Evolutionary conservation across 2,797 vertebrate genomes (phyloP).

Genomic region (Otolemur crassicaudatus): DNA sequence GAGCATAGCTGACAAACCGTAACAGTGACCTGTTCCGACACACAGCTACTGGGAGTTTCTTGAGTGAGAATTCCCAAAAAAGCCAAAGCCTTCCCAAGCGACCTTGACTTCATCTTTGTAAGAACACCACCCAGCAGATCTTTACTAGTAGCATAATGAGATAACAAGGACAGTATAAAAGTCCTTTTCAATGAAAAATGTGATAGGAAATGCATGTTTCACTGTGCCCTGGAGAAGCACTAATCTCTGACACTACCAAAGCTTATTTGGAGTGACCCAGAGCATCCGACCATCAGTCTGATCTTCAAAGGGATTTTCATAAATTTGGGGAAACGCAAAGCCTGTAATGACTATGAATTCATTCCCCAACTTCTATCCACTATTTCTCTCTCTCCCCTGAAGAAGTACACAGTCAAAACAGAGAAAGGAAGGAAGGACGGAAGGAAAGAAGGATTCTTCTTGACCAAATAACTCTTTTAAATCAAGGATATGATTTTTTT

Average conservation of each 20-base stretch:
- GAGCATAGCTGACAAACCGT: conserved; percentile 64
- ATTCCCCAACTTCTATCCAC: neutral
- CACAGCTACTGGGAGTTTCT: neutral
- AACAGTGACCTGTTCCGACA: conserved; percentile 63
- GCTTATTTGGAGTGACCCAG: neutral
- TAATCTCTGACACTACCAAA: neutral
- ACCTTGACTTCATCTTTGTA: conserved; percentile 38
- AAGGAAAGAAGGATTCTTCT: neutral
- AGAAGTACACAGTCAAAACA: neutral
- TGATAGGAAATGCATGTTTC: neutral
- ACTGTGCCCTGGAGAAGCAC: neutral
- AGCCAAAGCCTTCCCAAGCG: neutral
- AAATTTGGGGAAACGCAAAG: neutral
- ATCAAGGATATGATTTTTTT: neutral
- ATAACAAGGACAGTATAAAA: neutral
- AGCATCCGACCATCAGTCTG: neutral
- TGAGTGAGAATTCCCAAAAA: conserved; percentile 46
- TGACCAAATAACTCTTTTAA: neutral
- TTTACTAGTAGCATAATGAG: neutral
- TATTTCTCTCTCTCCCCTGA: neutral
- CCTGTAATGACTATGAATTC: neutral
- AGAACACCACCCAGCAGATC: neutral
- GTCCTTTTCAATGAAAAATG: neutral
- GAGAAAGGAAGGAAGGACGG: too few relatives aligned
- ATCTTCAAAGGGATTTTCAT: neutral